Percentiles rank a stretch among this genome's conserved stretches.
These are phyloP conservation scores for Diorhabda sublineata DNA, from an alignment of 1,140 invertebrate genomes.

Conservation along the genomic window DNA sequence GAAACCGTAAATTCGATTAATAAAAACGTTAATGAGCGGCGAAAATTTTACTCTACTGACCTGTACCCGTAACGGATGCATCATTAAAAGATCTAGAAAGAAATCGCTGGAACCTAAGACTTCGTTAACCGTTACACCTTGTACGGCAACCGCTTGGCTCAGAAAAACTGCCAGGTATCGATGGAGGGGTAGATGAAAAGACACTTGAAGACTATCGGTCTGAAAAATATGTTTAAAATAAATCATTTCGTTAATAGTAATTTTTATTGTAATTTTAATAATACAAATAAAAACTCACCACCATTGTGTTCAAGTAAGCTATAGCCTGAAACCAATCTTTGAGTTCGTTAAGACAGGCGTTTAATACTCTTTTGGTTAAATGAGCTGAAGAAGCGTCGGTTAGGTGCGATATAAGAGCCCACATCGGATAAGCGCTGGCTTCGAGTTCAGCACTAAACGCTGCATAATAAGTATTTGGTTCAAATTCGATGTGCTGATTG, in stretches of 20 bases:
- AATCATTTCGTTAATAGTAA: not conserved
- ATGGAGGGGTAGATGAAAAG: slow-evolving; percentile 94
- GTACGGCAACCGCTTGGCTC: slow-evolving; percentile 80
- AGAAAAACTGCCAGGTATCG: slow-evolving; percentile 90
- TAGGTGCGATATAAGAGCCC: slow-evolving; percentile 88
- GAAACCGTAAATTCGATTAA: slow-evolving; percentile 35
- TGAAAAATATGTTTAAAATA: slow-evolving; percentile 24
- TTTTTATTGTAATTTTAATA: not conserved
- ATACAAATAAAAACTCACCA: slow-evolving; percentile 51
- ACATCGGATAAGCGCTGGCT: slow-evolving; percentile 95
- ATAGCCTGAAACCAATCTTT: slow-evolving; percentile 84
- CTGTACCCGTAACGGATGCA: slow-evolving; percentile 89
- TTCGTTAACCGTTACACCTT: slow-evolving; percentile 70
- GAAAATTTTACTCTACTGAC: slow-evolving; percentile 54
- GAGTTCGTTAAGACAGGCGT: slow-evolving; percentile 69
- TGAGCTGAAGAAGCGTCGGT: slow-evolving; percentile 65
- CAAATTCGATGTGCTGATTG: slow-evolving; percentile 91
- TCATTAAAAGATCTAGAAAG: slow-evolving; percentile 77
- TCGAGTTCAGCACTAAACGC: slow-evolving; percentile 95
- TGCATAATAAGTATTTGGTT: slow-evolving; percentile 94
- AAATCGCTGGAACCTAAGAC: slow-evolving; percentile 74
- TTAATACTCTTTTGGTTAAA: slow-evolving; percentile 70
- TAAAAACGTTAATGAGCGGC: no score
- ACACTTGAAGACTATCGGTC: slow-evolving; percentile 79
- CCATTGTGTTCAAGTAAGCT: slow-evolving; percentile 64